phyloP scores from a whole-genome alignment of 2,797 vertebrate genomes.

The Gallirallus australis region DNA sequence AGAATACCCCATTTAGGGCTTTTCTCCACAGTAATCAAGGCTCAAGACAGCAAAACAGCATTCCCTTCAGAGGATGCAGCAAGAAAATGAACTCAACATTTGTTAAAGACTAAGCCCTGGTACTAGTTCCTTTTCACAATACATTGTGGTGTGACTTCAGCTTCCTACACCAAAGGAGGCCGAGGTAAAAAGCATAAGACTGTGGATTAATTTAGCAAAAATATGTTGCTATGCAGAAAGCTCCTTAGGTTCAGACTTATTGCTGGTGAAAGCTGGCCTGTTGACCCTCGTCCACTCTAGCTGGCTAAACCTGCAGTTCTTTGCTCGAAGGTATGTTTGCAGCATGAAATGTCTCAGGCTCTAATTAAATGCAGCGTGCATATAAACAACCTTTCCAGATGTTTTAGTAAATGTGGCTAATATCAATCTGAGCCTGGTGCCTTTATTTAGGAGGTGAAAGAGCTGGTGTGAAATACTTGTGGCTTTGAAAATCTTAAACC shows the following conservation, averaged over 20 bases:
- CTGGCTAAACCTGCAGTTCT: background rate
- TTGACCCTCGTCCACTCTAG: background rate
- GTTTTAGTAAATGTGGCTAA: background rate
- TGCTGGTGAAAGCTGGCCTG: background rate
- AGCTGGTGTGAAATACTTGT: background rate
- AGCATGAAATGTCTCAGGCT: background rate
- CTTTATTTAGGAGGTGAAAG: background rate
- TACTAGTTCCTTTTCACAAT: background rate
- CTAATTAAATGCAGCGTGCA: background rate
- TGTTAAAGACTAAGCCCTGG: background rate
- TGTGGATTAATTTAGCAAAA: background rate
- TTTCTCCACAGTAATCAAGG: slow-evolving; percentile 63
- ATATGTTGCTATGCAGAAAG: background rate
- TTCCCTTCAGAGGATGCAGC: slow-evolving; percentile 67
- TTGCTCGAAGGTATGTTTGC: background rate
- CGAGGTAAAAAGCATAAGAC: background rate
- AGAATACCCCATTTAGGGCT: slow-evolving; percentile 36
- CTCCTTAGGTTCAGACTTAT: background rate
- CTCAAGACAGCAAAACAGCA: slow-evolving; percentile 74
- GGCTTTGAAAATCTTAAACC: background rate
- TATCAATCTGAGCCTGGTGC: background rate
- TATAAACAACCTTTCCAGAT: slow-evolving; percentile 18
- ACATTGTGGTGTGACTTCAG: background rate
- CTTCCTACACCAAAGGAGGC: background rate
- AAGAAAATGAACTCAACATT: background rate